Evolutionary conservation across 1,140 invertebrate species (phyloP).

Genomic region (Microplitis demolitor): DNA sequence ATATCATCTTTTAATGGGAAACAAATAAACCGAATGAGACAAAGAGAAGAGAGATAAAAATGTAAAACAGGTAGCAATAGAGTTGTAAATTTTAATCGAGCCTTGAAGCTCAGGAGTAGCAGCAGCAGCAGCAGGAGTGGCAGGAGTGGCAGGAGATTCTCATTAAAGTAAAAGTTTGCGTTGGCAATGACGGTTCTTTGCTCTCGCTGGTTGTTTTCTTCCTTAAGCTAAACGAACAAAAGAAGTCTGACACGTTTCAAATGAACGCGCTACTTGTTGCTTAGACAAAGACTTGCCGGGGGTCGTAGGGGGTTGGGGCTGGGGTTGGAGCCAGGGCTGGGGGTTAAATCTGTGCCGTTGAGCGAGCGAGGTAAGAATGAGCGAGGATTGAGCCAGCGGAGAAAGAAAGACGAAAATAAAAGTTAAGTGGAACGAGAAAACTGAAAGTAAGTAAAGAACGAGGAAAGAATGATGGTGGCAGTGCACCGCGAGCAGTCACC

Average conservation of each 20-base stretch:
- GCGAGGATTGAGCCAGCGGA: conserved; percentile 21
- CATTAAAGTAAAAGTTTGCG: conserved; percentile 28
- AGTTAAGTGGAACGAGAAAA: conserved; percentile 24
- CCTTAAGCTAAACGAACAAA: conserved; percentile 55
- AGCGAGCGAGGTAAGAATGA: neutral
- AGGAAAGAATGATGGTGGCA: conserved; percentile 22
- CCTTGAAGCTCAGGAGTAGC: too few species aligned
- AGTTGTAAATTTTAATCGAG: too few species aligned
- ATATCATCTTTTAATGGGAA: too few species aligned
- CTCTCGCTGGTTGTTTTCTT: conserved; percentile 11
- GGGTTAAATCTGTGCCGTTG: conserved; percentile 22
- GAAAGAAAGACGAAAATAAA: conserved; percentile 30
- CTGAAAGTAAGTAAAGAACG: conserved; percentile 12
- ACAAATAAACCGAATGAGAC: too few species aligned
- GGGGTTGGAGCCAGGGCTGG: neutral
- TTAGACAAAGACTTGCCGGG: conserved; percentile 40
- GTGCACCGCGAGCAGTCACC: neutral
- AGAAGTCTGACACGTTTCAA: conserved; percentile 61
- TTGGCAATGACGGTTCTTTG: conserved; percentile 15
- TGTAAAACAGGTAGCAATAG: too few species aligned
- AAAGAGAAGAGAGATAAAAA: too few species aligned
- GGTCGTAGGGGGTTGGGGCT: too few species aligned
- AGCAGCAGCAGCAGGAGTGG: too few species aligned
- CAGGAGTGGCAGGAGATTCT: conserved; percentile 14
- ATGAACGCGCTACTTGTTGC: conserved; percentile 64